Base-by-base conservation (phyloP, 1,140 invertebrate genomes). In the Hylaeus anthracinus region DNA sequence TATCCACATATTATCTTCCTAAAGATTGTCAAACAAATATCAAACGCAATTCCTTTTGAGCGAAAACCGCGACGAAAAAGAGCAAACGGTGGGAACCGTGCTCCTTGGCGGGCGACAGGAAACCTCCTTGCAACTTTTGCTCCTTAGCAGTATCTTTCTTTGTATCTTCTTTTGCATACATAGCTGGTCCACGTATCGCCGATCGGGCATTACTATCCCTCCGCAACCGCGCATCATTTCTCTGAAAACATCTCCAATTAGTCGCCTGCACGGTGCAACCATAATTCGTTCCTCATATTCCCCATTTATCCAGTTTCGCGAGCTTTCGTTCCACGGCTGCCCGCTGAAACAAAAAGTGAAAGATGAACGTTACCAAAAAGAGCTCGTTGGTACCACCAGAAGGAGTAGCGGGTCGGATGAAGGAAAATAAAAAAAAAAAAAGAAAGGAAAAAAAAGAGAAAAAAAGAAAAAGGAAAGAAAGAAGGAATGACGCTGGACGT, bases 281-380 rank as follows among this genome's bases (percentile, higher is more conserved):
- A 65, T 65, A 79, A 73, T 66, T 66, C 43, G 41, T 79, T 37
- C 43, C 79, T 55, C 51, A 61, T 63, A 75, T 75, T 69, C 56
- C 39, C 72, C 64, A 41, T 80, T 80, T 69, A 75, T 80, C 72
- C 64, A 63, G 64, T 51, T 61, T 74, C 79, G 55, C 39, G 64
- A 43, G 64, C 72, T 80, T 75, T 80, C 58, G 78, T 73, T 5
- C 37, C 26, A 0, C 43, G 2, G 12, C 15, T 12, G 76, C n/a
- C 61, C 48, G 12, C 15, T 41, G 6, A 43, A 45, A 69, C 53
- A 67, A 61, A 55, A 75, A 80, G 56, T 53, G 72, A 69, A 69
- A 80, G 72, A 86, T 82, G 83, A 78, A 81, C 80, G 72, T 85
- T 79, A 69, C 82, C 79, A 85, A 88, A 84, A 85, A 88, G 88